Percentiles rank a stretch among this genome's conserved stretches.
Conservation (phyloP, 2,113 vertebrate species). For the Macaca mulatta region DNA sequence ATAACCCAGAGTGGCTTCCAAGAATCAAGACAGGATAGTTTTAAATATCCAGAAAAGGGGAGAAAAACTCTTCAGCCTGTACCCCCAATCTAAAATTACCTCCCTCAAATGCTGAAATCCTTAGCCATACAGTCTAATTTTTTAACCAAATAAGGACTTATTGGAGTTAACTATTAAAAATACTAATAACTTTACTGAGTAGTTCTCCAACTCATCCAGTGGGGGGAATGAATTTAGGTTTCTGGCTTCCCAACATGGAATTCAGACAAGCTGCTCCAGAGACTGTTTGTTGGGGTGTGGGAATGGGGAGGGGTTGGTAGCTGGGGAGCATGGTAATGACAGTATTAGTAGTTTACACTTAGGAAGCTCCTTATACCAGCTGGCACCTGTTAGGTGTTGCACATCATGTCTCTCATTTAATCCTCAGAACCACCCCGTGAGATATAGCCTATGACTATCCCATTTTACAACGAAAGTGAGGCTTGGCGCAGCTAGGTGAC, state of each 20-base stretch:
- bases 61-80: not conserved
- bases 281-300: no score
- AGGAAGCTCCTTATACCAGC: not conserved
- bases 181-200: not conserved
- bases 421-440: not conserved
- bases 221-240: not conserved
- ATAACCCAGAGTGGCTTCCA: not conserved
- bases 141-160: not conserved
- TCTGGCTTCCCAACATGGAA: not conserved
- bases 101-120: not conserved
- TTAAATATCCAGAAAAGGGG: not conserved
- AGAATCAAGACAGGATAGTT: not conserved
- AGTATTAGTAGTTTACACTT: not conserved
- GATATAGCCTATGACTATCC: not conserved
- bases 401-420: not conserved
- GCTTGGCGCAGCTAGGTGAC: no score
- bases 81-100: not conserved
- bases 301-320: rapidly evolving
- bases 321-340: not conserved
- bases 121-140: not conserved
- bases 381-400: not conserved
- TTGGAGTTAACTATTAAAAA: not conserved
- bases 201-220: not conserved
- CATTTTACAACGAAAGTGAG: not conserved
- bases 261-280: not conserved